These are phyloP conservation scores for Limonius californicus DNA, from an alignment of 1,140 invertebrate genomes.

Conservation along the genomic window DNA sequence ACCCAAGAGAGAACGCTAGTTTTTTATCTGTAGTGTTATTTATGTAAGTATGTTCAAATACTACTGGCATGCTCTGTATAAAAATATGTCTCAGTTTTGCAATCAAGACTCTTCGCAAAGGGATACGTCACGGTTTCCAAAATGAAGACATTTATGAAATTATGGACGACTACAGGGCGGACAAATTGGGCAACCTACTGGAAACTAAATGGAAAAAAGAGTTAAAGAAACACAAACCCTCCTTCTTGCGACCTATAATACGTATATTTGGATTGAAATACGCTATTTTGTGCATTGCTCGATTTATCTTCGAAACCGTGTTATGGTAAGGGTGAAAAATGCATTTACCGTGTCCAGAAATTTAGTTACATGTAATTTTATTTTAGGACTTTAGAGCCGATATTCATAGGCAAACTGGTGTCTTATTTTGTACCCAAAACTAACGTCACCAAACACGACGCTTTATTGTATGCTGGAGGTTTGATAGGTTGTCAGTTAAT, in stretches of 20 bases:
- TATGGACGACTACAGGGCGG: slow-evolving; percentile 27
- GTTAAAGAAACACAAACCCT: slow-evolving; percentile 23
- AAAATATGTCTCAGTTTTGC: slow-evolving; percentile 30
- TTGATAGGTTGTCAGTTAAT: not conserved
- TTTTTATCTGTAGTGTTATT: slow-evolving; percentile 16
- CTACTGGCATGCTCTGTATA: not conserved
- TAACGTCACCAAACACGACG: not conserved
- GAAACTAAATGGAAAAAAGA: slow-evolving; percentile 35
- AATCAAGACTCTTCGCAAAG: slow-evolving; percentile 31
- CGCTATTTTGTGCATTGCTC: not conserved
- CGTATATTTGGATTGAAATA: slow-evolving; percentile 19
- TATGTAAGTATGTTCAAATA: not conserved
- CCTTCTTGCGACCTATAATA: slow-evolving; percentile 28
- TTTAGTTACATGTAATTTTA: not conserved
- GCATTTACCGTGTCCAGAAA: too few relatives aligned
- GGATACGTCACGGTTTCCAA: slow-evolving; percentile 29
- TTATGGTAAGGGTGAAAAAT: not conserved
- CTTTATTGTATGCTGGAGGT: not conserved
- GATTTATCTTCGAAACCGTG: not conserved
- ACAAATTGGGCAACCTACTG: slow-evolving; percentile 26
- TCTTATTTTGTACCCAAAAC: not conserved
- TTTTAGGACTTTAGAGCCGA: not conserved
- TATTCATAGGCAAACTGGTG: not conserved
- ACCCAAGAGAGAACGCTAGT: slow-evolving; percentile 14
- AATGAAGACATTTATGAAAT: slow-evolving; percentile 38